These are phyloP conservation scores for Piprites chloris DNA, from an alignment of 2,113 vertebrate species.

Conservation along the genomic window DNA sequence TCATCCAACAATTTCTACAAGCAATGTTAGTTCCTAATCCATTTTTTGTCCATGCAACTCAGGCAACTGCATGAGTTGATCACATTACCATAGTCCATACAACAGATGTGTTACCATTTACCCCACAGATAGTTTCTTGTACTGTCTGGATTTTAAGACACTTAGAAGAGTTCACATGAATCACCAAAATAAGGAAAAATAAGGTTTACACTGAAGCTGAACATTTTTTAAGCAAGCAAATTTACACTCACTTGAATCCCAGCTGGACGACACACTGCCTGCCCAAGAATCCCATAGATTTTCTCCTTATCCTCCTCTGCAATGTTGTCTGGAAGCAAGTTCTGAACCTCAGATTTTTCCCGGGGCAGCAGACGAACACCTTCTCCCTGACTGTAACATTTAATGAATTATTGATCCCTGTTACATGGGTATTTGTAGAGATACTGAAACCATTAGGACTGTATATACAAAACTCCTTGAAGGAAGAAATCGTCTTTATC, in stretches of 20 bases:
- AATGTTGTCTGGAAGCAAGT: conserved; percentile 84
- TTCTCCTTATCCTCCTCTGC: conserved; percentile 90
- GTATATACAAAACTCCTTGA: background rate
- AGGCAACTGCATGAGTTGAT: background rate
- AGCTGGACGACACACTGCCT: conserved; percentile 94
- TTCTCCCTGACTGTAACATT: conserved; percentile 89
- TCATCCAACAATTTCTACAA: background rate
- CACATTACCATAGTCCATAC: background rate
- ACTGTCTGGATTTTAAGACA: background rate
- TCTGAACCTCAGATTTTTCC: conserved; percentile 94
- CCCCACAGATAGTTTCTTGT: background rate
- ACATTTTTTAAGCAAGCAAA: background rate
- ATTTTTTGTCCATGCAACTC: background rate
- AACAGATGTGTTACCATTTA: background rate
- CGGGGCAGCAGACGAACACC: conserved; percentile 89
- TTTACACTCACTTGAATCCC: conserved; percentile 88
- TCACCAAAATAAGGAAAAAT: background rate
- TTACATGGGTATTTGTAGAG: background rate
- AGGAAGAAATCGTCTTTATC: background rate
- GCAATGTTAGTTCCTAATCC: background rate
- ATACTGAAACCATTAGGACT: background rate
- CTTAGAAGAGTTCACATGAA: background rate
- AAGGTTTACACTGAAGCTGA: background rate
- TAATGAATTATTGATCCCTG: conserved; percentile 11
- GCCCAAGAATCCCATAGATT: conserved; percentile 94